Conservation (phyloP, 2,888 invertebrate genomes). For the Ceriagrion tenellum region DNA sequence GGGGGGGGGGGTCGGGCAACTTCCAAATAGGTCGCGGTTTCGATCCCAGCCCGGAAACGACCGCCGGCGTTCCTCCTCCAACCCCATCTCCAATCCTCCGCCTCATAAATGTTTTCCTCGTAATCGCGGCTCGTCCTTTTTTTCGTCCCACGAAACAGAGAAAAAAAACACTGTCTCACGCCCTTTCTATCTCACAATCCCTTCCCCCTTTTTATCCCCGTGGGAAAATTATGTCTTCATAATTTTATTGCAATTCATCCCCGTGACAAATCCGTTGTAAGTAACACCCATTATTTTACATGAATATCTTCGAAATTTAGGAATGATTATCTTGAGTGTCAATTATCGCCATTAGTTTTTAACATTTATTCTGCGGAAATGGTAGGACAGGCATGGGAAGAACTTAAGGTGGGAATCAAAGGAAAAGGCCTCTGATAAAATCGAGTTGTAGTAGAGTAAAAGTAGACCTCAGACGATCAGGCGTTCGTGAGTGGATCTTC, state of each 20-base stretch:
- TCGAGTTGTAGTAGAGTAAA: too few species aligned
- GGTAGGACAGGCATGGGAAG: too few species aligned
- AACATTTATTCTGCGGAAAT: too few species aligned
- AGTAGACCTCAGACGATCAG: too few species aligned
- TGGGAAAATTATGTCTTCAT: neutral
- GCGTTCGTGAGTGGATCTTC: too few species aligned
- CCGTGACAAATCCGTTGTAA: neutral
- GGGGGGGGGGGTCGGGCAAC: neutral
- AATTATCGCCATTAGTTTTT: too few species aligned
- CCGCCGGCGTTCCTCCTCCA: neutral
- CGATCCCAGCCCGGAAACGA: neutral
- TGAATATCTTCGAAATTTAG: too few species aligned
- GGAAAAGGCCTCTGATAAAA: too few species aligned
- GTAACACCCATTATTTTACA: neutral
- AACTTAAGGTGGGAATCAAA: too few species aligned
- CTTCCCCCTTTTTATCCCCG: neutral
- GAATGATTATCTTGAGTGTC: too few species aligned
- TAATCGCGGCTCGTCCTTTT: neutral
- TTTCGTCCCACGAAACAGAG: neutral
- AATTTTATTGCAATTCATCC: neutral
- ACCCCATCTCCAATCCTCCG: neutral
- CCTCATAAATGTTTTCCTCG: conserved; percentile 18
- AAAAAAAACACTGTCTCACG: too few species aligned
- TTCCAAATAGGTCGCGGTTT: conserved; percentile 4
- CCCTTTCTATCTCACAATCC: neutral